Percentiles rank a stretch among this genome's conserved stretches.
Conservation (phyloP, 2,113 vertebrate genomes). For the Dendropsophus ebraccatus region DNA sequence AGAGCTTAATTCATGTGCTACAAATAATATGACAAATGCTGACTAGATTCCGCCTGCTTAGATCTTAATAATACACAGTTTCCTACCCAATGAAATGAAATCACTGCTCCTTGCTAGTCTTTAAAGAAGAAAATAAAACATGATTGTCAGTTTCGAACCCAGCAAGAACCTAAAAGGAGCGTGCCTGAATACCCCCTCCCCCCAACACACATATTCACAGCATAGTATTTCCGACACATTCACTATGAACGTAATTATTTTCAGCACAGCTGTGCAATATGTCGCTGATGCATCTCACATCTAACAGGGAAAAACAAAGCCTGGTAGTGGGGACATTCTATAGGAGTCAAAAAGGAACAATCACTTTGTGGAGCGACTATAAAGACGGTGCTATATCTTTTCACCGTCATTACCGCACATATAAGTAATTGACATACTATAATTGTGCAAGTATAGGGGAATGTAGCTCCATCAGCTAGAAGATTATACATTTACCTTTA, state of each 20-base stretch:
- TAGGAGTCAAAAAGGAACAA: not conserved
- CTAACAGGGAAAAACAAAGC: not conserved
- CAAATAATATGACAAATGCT: conserved; percentile 48
- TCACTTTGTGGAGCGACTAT: not conserved
- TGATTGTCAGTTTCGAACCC: conserved; percentile 11
- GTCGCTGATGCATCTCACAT: not conserved
- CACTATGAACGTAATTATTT: conserved; percentile 30
- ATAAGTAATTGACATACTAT: not conserved
- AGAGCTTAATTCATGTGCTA: conserved; percentile 28
- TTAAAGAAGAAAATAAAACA: conserved; percentile 21
- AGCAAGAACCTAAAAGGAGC: conserved; percentile 2
- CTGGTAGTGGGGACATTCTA: not conserved
- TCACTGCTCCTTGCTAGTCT: not conserved
- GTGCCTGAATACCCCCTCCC: not conserved
- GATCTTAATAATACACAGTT: conserved; percentile 26
- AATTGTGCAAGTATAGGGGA: not conserved
- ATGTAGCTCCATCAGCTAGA: not conserved
- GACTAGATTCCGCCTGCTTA: conserved; percentile 12
- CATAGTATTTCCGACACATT: not conserved
- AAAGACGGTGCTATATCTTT: no score
- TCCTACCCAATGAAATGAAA: conserved; percentile 35
- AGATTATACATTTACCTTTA: not conserved
- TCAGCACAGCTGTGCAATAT: conserved; percentile 21
- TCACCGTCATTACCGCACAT: not conserved
- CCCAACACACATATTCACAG: not conserved